Percentiles rank a stretch among this genome's conserved stretches.
Evolutionary conservation across 2,888 invertebrate species (phyloP).

Genomic region (Noctua janthina): DNA sequence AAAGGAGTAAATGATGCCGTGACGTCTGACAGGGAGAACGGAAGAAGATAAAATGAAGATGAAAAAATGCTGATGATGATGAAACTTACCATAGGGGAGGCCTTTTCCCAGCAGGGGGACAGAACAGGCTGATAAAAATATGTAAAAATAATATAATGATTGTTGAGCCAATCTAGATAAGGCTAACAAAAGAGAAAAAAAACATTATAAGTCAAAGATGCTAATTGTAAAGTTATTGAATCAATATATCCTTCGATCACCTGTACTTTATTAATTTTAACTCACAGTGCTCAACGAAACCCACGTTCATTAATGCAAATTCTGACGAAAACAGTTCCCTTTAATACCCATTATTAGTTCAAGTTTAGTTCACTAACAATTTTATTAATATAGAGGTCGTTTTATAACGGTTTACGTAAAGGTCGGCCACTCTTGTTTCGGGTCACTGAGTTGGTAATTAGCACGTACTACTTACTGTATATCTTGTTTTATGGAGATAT

Average conservation of each 20-base stretch:
- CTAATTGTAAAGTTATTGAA: neutral
- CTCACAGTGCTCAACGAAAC: neutral
- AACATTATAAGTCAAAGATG: neutral
- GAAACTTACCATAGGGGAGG: neutral
- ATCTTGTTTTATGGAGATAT: slow-evolving; percentile 48
- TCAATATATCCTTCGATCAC: neutral
- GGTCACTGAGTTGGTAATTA: slow-evolving; percentile 55
- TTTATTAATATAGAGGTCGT: slow-evolving; percentile 42
- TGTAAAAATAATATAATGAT: neutral
- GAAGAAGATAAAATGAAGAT: too few relatives aligned
- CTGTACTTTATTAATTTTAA: neutral
- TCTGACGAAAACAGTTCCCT: slow-evolving; percentile 24
- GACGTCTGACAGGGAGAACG: too few relatives aligned
- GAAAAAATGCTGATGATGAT: too few relatives aligned
- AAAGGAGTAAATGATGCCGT: too few relatives aligned
- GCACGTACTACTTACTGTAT: slow-evolving; percentile 40
- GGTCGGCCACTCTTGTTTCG: slow-evolving; percentile 22
- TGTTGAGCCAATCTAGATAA: neutral
- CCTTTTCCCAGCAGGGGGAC: neutral
- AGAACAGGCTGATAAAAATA: neutral
- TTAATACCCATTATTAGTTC: slow-evolving; percentile 51
- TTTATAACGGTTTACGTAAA: slow-evolving; percentile 40
- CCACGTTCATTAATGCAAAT: slow-evolving; percentile 17
- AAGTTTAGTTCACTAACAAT: slow-evolving; percentile 40
- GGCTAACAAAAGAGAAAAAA: neutral